These are phyloP conservation scores for Sminthurides aquaticus DNA, from an alignment of 2,888 invertebrate genomes.

Conservation along the genomic window DNA sequence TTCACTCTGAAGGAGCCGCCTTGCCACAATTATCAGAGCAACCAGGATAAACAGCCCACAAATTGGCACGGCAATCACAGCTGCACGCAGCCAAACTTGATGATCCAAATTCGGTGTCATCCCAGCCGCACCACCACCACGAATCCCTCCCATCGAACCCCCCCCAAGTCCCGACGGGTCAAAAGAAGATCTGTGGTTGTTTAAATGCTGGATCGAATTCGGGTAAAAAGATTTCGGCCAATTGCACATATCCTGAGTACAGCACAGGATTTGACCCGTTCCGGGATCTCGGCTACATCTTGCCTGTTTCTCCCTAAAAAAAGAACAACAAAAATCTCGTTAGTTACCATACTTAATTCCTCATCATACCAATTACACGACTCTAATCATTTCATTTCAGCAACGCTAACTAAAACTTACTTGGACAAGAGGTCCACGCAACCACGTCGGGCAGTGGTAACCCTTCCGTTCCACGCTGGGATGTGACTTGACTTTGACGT, in stretches of 20 bases:
- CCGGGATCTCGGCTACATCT: constrained; percentile 25
- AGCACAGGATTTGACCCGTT: constrained; percentile 23
- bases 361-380: background rate
- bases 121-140: background rate
- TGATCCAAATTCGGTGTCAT: constrained; percentile 25
- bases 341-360: background rate
- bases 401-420: constrained; percentile 10
- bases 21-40: constrained; percentile 28
- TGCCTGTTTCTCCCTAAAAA: constrained; percentile 29
- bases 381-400: no score
- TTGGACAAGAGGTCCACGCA: constrained; percentile 31
- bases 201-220: constrained; percentile 17
- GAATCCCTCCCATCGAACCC: background rate
- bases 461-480: constrained; percentile 28
- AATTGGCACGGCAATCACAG: constrained; percentile 33
- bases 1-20: constrained; percentile 26
- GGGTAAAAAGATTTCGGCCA: constrained; percentile 35
- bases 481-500: constrained; percentile 24
- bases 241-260: constrained; percentile 34
- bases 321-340: constrained; percentile 10
- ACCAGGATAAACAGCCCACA: constrained; percentile 35
- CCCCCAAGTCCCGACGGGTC: constrained; percentile 7
- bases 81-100: constrained; percentile 32
- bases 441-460: constrained; percentile 30
- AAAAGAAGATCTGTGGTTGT: constrained; percentile 20